Conservation (phyloP, 2,888 invertebrate genomes). For the Epinotia bilunana region DNA sequence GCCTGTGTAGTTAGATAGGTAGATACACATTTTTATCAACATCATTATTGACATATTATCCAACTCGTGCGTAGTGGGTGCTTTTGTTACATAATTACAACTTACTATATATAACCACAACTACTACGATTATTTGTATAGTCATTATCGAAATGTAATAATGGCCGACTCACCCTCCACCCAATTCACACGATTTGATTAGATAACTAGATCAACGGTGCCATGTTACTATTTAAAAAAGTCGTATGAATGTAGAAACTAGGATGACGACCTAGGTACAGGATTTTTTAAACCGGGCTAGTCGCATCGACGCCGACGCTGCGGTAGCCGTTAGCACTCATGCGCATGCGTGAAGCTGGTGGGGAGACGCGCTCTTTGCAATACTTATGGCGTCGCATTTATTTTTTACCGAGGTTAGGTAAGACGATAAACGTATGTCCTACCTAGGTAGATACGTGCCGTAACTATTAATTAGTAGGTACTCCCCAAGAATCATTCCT, state of each 20-base stretch:
- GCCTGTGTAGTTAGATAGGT: background rate
- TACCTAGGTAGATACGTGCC: background rate
- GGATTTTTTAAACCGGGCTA: background rate
- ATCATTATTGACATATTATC: background rate
- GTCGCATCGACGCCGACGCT: constrained; percentile 25
- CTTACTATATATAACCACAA: constrained; percentile 12
- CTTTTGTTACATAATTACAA: constrained; percentile 4
- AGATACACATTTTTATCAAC: constrained; percentile 4
- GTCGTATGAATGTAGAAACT: background rate
- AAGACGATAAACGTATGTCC: background rate
- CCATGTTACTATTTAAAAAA: background rate
- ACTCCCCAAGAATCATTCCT: too few relatives aligned
- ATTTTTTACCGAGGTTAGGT: background rate
- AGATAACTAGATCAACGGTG: background rate
- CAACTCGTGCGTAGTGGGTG: background rate
- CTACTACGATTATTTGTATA: constrained; percentile 20
- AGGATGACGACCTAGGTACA: background rate
- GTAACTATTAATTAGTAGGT: background rate
- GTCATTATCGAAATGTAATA: constrained; percentile 21
- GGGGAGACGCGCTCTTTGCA: constrained; percentile 31
- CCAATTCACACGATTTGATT: constrained; percentile 20
- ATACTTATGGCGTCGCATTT: constrained; percentile 42
- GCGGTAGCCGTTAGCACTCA: constrained; percentile 1
- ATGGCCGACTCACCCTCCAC: background rate
- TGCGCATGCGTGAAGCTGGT: constrained; percentile 31